Base-by-base conservation (phyloP, 2,113 vertebrate genomes). In the Cygnus atratus region DNA sequence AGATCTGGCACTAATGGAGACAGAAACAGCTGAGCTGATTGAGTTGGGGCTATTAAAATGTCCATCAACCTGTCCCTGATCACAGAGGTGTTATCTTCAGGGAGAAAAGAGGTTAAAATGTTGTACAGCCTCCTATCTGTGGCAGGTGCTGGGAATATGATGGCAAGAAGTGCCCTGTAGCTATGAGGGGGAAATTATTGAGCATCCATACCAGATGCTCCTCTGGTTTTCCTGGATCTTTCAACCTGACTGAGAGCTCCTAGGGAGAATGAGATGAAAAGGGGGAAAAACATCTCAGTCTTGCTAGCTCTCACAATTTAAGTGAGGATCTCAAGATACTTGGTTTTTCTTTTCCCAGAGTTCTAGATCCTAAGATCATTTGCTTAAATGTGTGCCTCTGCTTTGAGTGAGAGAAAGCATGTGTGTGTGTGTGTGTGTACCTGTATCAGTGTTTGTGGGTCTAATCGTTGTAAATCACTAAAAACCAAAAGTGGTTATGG, bases 401-500 rank as follows among this genome's bases (percentile, higher is more conserved):
- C 35, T 84, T 77, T 70, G 59, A 62, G 31, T 46, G 22, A 63
- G 41, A 63, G 37, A 50, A 63, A 61, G 11, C 0, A 1, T 7
- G 3, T 0, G 0, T 48, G 4, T n/a, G n/a, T n/a, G n/a, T 5
- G 35, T 31, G 13, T 20, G 28, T 1, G 2, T 2, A 0, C 46
- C 68, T 18, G 2, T 65, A 14, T 54, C 8, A n/a, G 2, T 48
- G 13, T 62, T 50, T 67, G 28, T 24, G 18, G 35, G 18, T 61
- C 37, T 67, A 61, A n/a, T 22, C 9, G 22, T 6, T 67, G 31
- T 17, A 86, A 88, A 25, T 50, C 65, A 44, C 59, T 75, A 0
- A 11, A 68, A 80, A 84, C 5, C 5, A 77, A 16, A 62, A 37
- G 41, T 41, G 24, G 61, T 46, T 75, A 43, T 43, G 33, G 11